Base-by-base conservation (phyloP, 2,888 invertebrate species). In the Caenorhabditis sinica region DNA sequence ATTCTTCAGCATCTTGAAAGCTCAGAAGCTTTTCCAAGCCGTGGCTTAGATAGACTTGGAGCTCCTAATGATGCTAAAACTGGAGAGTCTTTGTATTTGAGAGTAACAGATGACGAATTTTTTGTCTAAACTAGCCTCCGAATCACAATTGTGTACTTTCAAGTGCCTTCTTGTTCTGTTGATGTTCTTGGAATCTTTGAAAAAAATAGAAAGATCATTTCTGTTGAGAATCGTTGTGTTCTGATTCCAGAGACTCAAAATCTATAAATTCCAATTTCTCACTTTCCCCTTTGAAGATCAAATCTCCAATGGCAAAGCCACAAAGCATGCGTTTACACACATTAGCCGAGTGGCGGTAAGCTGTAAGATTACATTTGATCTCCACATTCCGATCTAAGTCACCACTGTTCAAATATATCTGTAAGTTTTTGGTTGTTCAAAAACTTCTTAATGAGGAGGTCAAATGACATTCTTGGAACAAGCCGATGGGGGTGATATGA, bases 381-480 rank as follows among this genome's bases (percentile, higher is more conserved):
- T n/a, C 45, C 6, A 73, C 45, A 63, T 30, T 51, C 25, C 63
- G 33, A 61, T 63, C 73, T 73, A 73, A 73, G 73, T 61, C 73
- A 73, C 63, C 73, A 73, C n/a, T 51, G 73, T 73, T 61, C 73
- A 73, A 4, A 53, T 23, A 23, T 45, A 45, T 17, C 51, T 51
- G 20, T 51, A 20, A 51, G 20, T 49, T 49, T 49, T 49, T 3
- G 49, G n/a, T 5, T 20, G 20, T n/a, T 49, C n/a, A 8, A 17
- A 49, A n/a, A 49, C 49, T 49, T 20, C 11, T 1, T 20, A 49
- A 20, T 13, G 49, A 49, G 4, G 45, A 20, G 49, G 49, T 49
- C 49, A 20, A 49, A 49, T 49, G 49, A 49, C 49, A 49, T 5
- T 20, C 45, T 45, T 45, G 45, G 45, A 15, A 45, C 45, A 45